A percentile compares a stretch with the other conserved stretches of the same genome.
Conservation (phyloP, 1,140 invertebrate genomes). For the Drosophila ohnishii region DNA sequence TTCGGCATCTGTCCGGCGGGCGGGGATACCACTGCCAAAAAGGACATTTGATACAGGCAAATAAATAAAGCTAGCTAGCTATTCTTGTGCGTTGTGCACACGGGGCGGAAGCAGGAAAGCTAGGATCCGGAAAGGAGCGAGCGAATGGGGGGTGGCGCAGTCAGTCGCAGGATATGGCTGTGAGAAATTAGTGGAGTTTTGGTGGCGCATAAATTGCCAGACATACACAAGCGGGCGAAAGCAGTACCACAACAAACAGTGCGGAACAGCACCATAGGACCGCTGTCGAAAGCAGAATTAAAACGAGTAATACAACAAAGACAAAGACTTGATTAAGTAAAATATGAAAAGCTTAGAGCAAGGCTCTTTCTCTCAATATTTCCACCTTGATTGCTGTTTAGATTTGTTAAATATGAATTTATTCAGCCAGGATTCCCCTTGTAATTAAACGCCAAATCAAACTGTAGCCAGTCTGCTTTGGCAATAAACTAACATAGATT, state of each 20-base stretch:
- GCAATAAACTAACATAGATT: neutral
- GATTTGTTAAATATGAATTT: neutral
- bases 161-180: conserved; percentile 25
- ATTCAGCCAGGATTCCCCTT: neutral
- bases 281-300: neutral
- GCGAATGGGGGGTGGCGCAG: conserved; percentile 10
- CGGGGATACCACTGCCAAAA: conserved; percentile 32
- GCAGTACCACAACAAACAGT: conserved; percentile 12
- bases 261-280: neutral
- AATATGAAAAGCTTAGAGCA: neutral
- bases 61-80: conserved; percentile 59
- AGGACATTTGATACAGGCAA: conserved; percentile 73
- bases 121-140: conserved; percentile 18
- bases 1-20: conserved; percentile 18
- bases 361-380: neutral
- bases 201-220: conserved; percentile 68
- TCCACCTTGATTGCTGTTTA: neutral
- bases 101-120: conserved; percentile 35
- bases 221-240: conserved; percentile 10
- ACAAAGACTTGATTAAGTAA: neutral
- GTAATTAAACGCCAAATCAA: conserved; percentile 1
- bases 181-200: conserved; percentile 76
- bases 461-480: neutral
- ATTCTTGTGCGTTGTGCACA: conserved; percentile 40
- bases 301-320: too few species aligned